A percentile compares a stretch with the other conserved stretches of the same genome.
phyloP scores from a whole-genome alignment of 2,113 vertebrate species.

The Eptesicus fuscus region DNA sequence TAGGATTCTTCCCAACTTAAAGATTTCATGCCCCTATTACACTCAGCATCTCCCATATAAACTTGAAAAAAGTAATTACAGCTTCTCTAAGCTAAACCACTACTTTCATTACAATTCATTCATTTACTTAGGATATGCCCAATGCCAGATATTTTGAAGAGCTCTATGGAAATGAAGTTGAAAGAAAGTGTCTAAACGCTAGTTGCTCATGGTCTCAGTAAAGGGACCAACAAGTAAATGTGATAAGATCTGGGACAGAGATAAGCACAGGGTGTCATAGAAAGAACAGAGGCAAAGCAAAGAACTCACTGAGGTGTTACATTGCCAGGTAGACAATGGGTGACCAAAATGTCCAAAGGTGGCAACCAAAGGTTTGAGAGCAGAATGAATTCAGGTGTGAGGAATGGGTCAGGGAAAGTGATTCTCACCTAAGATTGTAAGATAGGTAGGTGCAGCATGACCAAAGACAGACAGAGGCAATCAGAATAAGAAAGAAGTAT shows the following conservation, averaged over 20 bases:
- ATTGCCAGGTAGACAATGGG: background rate
- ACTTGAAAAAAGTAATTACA: conserved; percentile 17
- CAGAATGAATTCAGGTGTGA: background rate
- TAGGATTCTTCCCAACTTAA: background rate
- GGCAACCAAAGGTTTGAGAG: background rate
- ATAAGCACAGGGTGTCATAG: accelerated
- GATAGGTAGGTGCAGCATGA: background rate
- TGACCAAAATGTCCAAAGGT: background rate
- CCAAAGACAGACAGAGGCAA: background rate
- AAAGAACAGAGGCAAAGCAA: background rate
- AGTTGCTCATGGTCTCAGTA: background rate
- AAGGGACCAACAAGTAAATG: background rate
- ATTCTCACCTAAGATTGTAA: background rate
- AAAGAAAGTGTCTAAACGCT: background rate
- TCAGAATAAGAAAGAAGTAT: background rate
- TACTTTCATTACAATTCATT: background rate
- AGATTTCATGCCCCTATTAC: background rate
- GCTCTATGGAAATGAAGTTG: background rate
- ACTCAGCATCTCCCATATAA: background rate
- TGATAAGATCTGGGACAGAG: background rate
- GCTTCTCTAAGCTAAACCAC: background rate
- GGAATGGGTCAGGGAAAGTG: background rate
- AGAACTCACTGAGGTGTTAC: background rate
- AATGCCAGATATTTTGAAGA: background rate
- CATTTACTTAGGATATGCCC: background rate